phyloP scores from a whole-genome alignment of 2,888 invertebrate genomes.

The Omphaloscelis lunosa region DNA sequence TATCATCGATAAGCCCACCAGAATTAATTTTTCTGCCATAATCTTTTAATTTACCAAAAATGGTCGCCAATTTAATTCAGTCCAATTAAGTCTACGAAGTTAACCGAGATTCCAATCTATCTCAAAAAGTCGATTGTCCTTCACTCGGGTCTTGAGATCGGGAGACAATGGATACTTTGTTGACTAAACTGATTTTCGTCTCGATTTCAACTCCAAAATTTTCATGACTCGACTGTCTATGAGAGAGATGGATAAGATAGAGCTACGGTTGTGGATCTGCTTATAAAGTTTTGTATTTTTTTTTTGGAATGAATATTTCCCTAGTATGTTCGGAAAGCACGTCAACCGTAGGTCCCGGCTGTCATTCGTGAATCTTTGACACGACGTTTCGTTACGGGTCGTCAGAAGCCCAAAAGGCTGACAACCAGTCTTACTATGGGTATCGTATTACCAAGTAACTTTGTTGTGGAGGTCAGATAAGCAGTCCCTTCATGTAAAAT shows the following conservation, averaged over 20 bases:
- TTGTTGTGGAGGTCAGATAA: too few species aligned
- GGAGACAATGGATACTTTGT: constrained; percentile 36
- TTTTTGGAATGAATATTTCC: neutral
- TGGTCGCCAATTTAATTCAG: constrained; percentile 17
- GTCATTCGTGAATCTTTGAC: too few species aligned
- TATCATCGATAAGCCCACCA: neutral
- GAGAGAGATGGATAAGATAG: too few species aligned
- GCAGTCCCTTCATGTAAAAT: too few species aligned
- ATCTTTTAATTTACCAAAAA: constrained; percentile 43
- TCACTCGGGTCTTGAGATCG: constrained; percentile 4
- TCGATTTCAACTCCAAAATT: neutral
- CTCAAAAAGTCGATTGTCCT: constrained; percentile 37
- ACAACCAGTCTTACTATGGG: too few species aligned
- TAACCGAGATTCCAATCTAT: constrained; percentile 38
- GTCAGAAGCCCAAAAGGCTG: too few species aligned
- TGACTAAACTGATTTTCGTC: constrained; percentile 21
- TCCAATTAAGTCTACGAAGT: constrained; percentile 14
- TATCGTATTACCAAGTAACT: too few species aligned
- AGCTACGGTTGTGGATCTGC: neutral
- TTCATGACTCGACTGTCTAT: constrained; percentile 1
- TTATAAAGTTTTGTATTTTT: neutral
- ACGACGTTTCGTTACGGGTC: too few species aligned
- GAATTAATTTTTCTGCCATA: constrained; percentile 7
- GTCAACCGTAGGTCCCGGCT: too few species aligned
- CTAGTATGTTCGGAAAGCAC: too few species aligned